These are phyloP conservation scores for Cepaea hortensis DNA, from an alignment of 2,888 invertebrate genomes.

Conservation along the genomic window DNA sequence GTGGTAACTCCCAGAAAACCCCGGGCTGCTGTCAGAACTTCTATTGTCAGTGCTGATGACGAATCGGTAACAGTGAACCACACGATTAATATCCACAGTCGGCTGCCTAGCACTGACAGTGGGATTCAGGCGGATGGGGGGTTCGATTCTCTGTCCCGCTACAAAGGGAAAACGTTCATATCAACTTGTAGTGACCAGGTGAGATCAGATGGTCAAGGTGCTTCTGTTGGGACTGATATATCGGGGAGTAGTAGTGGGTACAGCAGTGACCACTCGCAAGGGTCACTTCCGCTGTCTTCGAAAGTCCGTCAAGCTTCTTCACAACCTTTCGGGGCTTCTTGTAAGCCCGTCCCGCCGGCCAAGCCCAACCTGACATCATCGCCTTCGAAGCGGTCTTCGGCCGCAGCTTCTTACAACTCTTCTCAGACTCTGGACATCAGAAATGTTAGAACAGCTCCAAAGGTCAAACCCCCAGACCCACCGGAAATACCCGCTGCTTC, in stretches of 20 bases:
- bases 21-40: neutral
- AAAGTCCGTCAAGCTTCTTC: conserved; percentile 5
- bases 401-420: conserved; percentile 15
- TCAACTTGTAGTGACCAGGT: conserved; percentile 19
- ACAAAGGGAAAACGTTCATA: conserved; percentile 49
- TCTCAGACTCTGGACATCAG: neutral
- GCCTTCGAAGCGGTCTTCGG: conserved; percentile 33
- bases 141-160: conserved; percentile 60
- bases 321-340: neutral
- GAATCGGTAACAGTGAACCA: neutral
- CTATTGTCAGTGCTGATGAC: neutral
- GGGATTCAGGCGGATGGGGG: conserved; percentile 53
- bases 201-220: neutral
- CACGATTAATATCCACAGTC: conserved; percentile 11
- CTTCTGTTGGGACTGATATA: neutral
- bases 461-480: neutral
- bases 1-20: neutral
- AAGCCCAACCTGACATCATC: conserved; percentile 34
- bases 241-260: neutral
- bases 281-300: neutral
- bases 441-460: neutral
- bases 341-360: conserved; percentile 17
- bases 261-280: conserved; percentile 9
- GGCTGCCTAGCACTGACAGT: conserved; percentile 46
- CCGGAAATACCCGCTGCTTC: neutral